These are phyloP conservation scores for Cactoblastis cactorum DNA, from an alignment of 2,888 invertebrate species.

Conservation along the genomic window DNA sequence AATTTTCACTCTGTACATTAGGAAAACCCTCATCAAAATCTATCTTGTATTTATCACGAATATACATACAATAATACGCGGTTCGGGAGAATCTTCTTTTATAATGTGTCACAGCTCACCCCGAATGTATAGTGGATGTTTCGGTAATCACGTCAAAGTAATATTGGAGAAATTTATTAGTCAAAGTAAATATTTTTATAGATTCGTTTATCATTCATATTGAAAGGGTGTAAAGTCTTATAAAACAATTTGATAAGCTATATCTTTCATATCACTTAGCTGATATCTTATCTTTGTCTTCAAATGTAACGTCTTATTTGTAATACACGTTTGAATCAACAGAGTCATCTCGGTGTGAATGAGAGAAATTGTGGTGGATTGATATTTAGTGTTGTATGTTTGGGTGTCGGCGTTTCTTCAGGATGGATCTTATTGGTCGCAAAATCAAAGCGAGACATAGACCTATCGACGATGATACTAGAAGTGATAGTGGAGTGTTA, in stretches of 20 bases:
- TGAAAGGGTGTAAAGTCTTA: slow-evolving; percentile 14
- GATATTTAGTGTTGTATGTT: slow-evolving; percentile 28
- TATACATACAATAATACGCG: too few species aligned
- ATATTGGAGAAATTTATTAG: too few species aligned
- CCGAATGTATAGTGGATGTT: too few species aligned
- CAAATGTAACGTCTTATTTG: slow-evolving; percentile 64
- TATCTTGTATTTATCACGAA: too few species aligned
- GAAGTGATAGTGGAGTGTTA: slow-evolving; percentile 60
- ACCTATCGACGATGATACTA: slow-evolving; percentile 67
- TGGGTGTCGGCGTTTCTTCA: slow-evolving; percentile 27
- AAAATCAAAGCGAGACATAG: slow-evolving; percentile 48
- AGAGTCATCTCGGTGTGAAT: slow-evolving; percentile 38
- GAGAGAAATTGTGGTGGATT: slow-evolving; percentile 27
- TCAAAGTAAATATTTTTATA: not conserved
- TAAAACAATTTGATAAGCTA: slow-evolving; percentile 60
- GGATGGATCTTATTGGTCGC: slow-evolving; percentile 53
- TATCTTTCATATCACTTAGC: slow-evolving; percentile 31
- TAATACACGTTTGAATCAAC: slow-evolving; percentile 50
- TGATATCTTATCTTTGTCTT: slow-evolving; percentile 64
- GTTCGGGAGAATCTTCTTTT: too few species aligned
- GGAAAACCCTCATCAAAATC: too few species aligned
- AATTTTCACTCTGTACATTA: too few species aligned
- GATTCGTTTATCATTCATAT: slow-evolving; percentile 21
- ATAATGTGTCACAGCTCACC: too few species aligned
- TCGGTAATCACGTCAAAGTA: too few species aligned